A percentile compares a stretch with the other conserved stretches of the same genome.
Evolutionary conservation across 2,113 vertebrate species (phyloP).

Genomic region (Eleginops maclovinus): DNA sequence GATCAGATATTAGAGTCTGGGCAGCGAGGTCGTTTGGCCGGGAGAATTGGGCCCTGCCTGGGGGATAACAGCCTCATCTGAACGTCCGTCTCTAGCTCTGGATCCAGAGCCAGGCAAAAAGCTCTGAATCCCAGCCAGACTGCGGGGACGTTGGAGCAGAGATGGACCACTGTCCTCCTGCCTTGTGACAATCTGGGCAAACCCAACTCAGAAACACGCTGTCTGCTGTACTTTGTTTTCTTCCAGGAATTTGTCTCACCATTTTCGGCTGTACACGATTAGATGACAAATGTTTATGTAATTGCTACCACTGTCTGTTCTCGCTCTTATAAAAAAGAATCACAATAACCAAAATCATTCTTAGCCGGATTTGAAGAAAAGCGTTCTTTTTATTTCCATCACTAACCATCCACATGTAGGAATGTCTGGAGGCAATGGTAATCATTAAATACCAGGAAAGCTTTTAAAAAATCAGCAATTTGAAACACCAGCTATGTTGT

Average conservation of each 20-base stretch:
- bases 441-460: constrained; percentile 44
- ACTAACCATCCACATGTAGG: constrained; percentile 11
- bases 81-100: constrained; percentile 51
- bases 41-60: constrained; percentile 63
- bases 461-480: constrained; percentile 25
- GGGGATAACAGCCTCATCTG: constrained; percentile 59
- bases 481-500: constrained; percentile 24
- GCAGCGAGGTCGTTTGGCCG: constrained; percentile 74
- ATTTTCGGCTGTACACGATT: constrained; percentile 35
- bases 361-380: constrained; percentile 44
- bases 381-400: constrained; percentile 23
- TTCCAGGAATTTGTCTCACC: constrained; percentile 51
- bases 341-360: constrained; percentile 53
- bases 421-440: constrained; percentile 22
- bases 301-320: constrained; percentile 16
- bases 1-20: constrained; percentile 81
- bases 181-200: constrained; percentile 48
- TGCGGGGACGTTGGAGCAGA: constrained; percentile 45
- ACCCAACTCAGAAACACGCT: constrained; percentile 44
- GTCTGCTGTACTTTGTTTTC: constrained; percentile 40
- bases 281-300: constrained; percentile 53
- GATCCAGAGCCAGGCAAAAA: constrained; percentile 57
- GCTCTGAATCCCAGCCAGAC: constrained; percentile 61
- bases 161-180: constrained; percentile 64
- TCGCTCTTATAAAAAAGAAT: constrained; percentile 29